Evolutionary conservation across 2,888 invertebrate species (phyloP).

Genomic region (Aleiodes leptofemur): DNA sequence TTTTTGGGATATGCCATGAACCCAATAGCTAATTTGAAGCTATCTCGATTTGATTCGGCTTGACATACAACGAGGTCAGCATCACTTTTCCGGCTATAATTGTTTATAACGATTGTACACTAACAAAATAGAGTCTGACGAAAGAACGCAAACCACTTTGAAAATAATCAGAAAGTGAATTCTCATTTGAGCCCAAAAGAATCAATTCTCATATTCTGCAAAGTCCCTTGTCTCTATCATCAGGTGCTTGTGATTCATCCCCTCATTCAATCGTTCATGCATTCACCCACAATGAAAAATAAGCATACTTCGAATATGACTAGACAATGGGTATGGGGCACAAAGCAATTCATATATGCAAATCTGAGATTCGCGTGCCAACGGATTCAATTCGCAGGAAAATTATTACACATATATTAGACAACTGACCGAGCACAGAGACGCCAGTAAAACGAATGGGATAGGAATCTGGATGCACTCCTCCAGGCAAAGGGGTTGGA

Average conservation of each 20-base stretch:
- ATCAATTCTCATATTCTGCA: no score
- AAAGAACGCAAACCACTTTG: no score
- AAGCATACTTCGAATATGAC: constrained; percentile 30
- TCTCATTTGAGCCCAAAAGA: no score
- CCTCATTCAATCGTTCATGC: constrained; percentile 4
- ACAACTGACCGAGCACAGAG: constrained; percentile 66
- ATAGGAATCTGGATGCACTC: constrained; percentile 36
- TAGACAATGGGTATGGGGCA: constrained; percentile 31
- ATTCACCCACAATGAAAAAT: constrained; percentile 36
- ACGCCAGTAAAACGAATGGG: constrained; percentile 54
- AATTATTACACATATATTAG: constrained; percentile 74
- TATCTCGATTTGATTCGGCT: no score
- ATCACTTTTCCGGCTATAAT: no score
- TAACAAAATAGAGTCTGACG: no score
- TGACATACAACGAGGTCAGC: no score
- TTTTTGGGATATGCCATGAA: no score
- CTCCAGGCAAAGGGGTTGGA: constrained; percentile 13
- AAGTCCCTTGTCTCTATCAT: no score
- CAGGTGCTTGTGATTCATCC: constrained; percentile 28
- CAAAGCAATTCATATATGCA: constrained; percentile 71
- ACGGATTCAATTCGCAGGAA: constrained; percentile 68
- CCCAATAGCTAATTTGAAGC: no score
- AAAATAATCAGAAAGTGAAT: no score
- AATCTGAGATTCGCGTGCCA: constrained; percentile 70
- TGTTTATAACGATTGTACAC: no score